Evolutionary conservation across 35 echinoderm and acorn worm genomes (phyloP), one percentile per base, ranked within the genome.

Genomic region (Holothuria glaberrima): DNA sequence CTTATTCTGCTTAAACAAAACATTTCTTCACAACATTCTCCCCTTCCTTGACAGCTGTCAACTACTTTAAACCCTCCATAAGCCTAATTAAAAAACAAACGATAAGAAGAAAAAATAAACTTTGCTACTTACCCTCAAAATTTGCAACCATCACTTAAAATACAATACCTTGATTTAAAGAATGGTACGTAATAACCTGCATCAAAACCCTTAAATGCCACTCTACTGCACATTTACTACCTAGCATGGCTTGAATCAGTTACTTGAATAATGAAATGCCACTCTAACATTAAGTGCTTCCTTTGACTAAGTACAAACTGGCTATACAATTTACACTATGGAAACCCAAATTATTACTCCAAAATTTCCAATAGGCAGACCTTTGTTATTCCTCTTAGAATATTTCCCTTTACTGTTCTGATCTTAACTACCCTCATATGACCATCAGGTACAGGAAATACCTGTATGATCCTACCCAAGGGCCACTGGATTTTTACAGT

Each of bases 381-480:
- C 30, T 28, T 68, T 25, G 30, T 68, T 68, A 68, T 68, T 28
- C 64, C 24, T 12, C n/a, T 20, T 10, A 68, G 30, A 68, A 28
- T 68, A 68, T 68, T 6, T 68, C n/a, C n/a, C 30, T 28, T 28
- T 68, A 2, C 64, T 28, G 9, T 25, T 32, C n/a, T 68, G 30
- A 32, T 6, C 30, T 32, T 66, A 5, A 86, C 28, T 2, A 76
- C 87, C 34, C 87, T 28, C 20, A 89, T 48, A 89, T 89, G 87
- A 9, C 60, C 60, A 58, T 89, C 87, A 33, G 25, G 13, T 59
- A 70, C 87, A 18, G 70, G 87, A 32, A 34, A 76, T 20, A 76
- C 87, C n/a, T 76, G 48, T 13, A 76, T 32, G 33, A 77, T 24
- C 57, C 71, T 89, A 5, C 87, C 87, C 20, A 77, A 62, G 19